Base-by-base conservation (phyloP, 1,140 invertebrate species). In the Callitettix versicolor region DNA sequence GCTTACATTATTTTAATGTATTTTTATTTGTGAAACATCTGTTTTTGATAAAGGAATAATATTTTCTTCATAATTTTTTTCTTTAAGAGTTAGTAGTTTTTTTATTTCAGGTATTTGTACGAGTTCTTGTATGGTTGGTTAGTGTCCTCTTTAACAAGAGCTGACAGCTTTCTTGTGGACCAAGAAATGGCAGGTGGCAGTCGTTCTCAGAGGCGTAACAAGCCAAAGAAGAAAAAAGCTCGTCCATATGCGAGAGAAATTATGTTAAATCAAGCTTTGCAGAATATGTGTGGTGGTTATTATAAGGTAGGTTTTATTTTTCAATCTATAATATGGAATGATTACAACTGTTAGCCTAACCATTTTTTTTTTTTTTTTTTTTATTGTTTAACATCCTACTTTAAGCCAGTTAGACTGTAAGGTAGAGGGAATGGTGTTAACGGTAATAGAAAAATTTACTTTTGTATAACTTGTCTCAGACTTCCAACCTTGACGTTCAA, bases 51-150 rank as follows among this genome's bases (percentile, higher is more conserved):
- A n/a, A n/a, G n/a, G n/a, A n/a, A n/a, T n/a, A n/a, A n/a, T n/a
- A n/a, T n/a, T n/a, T n/a, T n/a, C n/a, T 17, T 58, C 26, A 30
- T 52, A 60, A 11, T 14, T 48, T 43, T 20, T 20, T 7, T 15
- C 15, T 43, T 7, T 43, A 11, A 43, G 3, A 6, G 4, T n/a
- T 22, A 50, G 26, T 26, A 15, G 11, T 50, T 50, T 33, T 14
- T 12, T 15, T 55, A 21, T 57, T 58, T 7, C 63, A 86, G 84
- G 84, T 97, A 98, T 71, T 72, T 97, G 21, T 93, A 93, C 71
- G 93, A 98, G 73, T 91, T 95, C 70, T 73, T 98, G 3, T 96
- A 92, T 67, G 89, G 88, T 9, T 97, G 93, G 88, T 71, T 96
- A 24, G 82, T 92, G 2, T 95, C 91, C 0, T 88, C 93, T 0